Percentiles rank a stretch among this genome's conserved stretches.
Conservation (phyloP, 1,140 invertebrate genomes). For the Aethina tumida region DNA sequence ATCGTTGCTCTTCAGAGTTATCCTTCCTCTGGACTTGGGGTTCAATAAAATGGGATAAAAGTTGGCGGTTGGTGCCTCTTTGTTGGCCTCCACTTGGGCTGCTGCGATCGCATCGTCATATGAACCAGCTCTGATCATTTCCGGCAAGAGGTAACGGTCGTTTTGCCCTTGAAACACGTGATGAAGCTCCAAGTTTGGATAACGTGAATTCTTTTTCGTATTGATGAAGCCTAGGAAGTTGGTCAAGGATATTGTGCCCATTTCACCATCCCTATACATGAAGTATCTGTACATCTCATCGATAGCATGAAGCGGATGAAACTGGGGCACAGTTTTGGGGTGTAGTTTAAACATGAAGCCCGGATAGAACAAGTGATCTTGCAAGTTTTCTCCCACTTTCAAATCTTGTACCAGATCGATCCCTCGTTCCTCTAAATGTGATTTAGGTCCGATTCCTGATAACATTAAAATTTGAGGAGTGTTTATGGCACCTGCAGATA, state of each 20-base stretch:
- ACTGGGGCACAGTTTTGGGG: conserved; percentile 1
- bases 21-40: conserved; percentile 52
- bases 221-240: conserved; percentile 19
- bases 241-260: conserved; percentile 16
- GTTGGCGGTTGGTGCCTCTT: conserved; percentile 4
- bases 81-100: conserved; percentile 8
- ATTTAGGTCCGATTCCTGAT: conserved; percentile 59
- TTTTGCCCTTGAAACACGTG: conserved; percentile 37
- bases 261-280: conserved; percentile 14
- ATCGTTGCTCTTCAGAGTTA: conserved; percentile 45
- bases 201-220: conserved; percentile 16
- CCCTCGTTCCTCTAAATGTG: conserved; percentile 43
- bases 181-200: conserved; percentile 19
- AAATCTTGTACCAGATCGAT: conserved; percentile 32
- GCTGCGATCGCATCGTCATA: conserved; percentile 7
- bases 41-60: conserved; percentile 54
- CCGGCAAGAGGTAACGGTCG: conserved; percentile 10
- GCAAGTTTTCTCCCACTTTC: conserved; percentile 38
- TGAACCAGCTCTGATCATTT: conserved; percentile 7
- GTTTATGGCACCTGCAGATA: conserved; percentile 49
- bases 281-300: conserved; percentile 20
- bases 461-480: conserved; percentile 59
- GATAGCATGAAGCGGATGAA: background rate
- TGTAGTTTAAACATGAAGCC: conserved; percentile 11
- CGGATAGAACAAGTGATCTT: conserved; percentile 39